phyloP scores from a whole-genome alignment of 2,797 vertebrate genomes.

The Diplodus sargus region DNA sequence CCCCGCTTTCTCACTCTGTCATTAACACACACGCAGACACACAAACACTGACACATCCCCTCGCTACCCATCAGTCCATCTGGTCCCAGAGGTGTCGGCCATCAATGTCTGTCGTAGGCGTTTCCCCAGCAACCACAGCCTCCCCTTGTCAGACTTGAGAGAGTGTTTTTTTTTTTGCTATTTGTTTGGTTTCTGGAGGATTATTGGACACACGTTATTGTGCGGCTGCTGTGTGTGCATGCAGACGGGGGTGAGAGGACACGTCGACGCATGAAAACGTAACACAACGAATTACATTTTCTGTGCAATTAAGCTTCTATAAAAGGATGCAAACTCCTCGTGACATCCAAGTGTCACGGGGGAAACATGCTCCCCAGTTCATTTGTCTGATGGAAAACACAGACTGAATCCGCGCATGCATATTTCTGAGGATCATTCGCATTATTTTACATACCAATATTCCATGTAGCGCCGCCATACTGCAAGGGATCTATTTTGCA shows the following conservation, averaged over 20 bases:
- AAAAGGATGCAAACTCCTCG: conserved; percentile 1
- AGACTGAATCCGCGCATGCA: conserved; percentile 50
- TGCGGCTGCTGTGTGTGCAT: conserved; percentile 11
- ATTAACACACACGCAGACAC: conserved; percentile 32
- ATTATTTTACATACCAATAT: conserved; percentile 79
- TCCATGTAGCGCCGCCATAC: conserved; percentile 49
- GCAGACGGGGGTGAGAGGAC: background rate
- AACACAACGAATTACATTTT: conserved; percentile 8
- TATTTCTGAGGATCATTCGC: conserved; percentile 69
- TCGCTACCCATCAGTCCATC: conserved; percentile 43
- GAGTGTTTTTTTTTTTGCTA: conserved; percentile 17
- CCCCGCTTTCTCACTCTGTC: conserved; percentile 2
- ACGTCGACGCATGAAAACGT: background rate
- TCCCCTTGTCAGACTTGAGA: conserved; percentile 54
- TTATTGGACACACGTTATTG: conserved; percentile 38
- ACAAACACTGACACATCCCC: conserved; percentile 34
- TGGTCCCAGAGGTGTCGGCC: conserved; percentile 65
- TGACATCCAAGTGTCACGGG: conserved; percentile 27
- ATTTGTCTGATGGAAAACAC: conserved; percentile 19
- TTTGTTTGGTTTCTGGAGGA: conserved; percentile 57
- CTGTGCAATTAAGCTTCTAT: conserved; percentile 3
- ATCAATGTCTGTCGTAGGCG: conserved; percentile 66
- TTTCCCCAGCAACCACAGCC: conserved; percentile 75
- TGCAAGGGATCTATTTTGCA: conserved; percentile 66
- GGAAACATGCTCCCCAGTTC: conserved; percentile 26